phyloP scores from a whole-genome alignment of 1,140 invertebrate genomes.

The Phymastichus coffea region DNA sequence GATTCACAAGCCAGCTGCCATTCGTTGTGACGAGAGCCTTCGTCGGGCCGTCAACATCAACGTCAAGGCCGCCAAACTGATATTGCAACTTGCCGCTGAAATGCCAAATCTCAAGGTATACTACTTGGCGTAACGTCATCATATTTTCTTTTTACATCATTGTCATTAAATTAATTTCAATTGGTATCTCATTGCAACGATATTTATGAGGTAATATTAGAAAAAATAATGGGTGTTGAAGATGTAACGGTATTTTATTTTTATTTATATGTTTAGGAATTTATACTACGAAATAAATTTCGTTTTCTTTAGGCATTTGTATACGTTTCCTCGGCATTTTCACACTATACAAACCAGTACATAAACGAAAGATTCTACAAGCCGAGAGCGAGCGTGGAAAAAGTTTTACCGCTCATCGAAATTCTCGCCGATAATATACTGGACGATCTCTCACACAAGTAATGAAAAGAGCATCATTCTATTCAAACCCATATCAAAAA shows the following conservation, averaged over 20 bases:
- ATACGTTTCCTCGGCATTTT: slow-evolving; percentile 68
- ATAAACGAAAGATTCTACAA: slow-evolving; percentile 65
- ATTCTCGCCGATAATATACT: slow-evolving; percentile 47
- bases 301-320: slow-evolving; percentile 40
- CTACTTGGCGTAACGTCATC: neutral
- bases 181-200: too few species aligned
- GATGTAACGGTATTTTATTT: too few species aligned
- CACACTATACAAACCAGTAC: slow-evolving; percentile 61
- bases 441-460: slow-evolving; percentile 47
- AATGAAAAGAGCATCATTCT: slow-evolving; percentile 28
- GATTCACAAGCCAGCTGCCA: slow-evolving; percentile 84
- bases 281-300: neutral
- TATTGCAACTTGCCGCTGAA: slow-evolving; percentile 62
- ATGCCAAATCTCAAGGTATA: slow-evolving; percentile 66
- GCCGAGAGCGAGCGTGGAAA: slow-evolving; percentile 50
- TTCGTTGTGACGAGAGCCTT: slow-evolving; percentile 84
- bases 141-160: neutral
- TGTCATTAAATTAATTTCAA: too few species aligned
- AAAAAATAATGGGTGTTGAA: too few species aligned
- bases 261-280: too few species aligned
- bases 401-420: slow-evolving; percentile 49
- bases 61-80: slow-evolving; percentile 61
- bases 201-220: too few species aligned
- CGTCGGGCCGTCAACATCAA: slow-evolving; percentile 63
- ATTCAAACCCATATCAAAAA: too few species aligned